Evolutionary conservation across 2,797 vertebrate genomes (phyloP), one percentile per base, ranked within the genome.

Genomic region (Thaleichthys pacificus): DNA sequence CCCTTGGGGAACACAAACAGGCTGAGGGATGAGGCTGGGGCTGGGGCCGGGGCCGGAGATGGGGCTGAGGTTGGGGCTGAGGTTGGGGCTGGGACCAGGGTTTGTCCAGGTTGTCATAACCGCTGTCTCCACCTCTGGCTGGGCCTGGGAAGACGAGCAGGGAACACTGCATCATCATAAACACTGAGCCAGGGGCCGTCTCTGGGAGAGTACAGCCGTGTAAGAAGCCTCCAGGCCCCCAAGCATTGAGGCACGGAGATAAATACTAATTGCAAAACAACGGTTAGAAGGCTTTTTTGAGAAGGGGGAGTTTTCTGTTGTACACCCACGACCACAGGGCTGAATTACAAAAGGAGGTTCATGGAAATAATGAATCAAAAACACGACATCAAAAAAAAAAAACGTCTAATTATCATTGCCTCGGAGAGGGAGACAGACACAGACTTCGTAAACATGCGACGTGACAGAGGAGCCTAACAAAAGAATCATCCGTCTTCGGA

Each of bases 211-310:
- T 21, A 57, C n/a, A 49, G 0, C 17, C 54, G 47, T 35, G 66
- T 54, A 58, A 49, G 75, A 72, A 66, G 38, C n/a, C 17, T 58
- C 35, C 4, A 8, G 17, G 42, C 49, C 68, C 70, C 19, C 54
- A 17, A 66, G 71, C 68, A 47, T 21, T 58, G 57, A 54, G 64
- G 61, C 70, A 58, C 42, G 54, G 58, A 70, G 60, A 70, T 70
- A 81, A 81, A 78, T 80, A 78, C 63, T 66, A 80, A 85, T 83
- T 78, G 77, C 69, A 76, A 80, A 80, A 80, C 77, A 75, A 75
- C 61, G 74, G 56, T 74, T 73, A 61, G 75, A 71, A 80, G 71
- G 70, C 78, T 49, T 60, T 49, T 62, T 70, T 67, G 65, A 74
- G 78, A 66, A 1, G 64, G 72, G 62, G 30, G 70, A 70, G 67